Evolutionary conservation across 2,113 vertebrate species (phyloP), one percentile per base, ranked within the genome.

Genomic region (Oreochromis spilurus): DNA sequence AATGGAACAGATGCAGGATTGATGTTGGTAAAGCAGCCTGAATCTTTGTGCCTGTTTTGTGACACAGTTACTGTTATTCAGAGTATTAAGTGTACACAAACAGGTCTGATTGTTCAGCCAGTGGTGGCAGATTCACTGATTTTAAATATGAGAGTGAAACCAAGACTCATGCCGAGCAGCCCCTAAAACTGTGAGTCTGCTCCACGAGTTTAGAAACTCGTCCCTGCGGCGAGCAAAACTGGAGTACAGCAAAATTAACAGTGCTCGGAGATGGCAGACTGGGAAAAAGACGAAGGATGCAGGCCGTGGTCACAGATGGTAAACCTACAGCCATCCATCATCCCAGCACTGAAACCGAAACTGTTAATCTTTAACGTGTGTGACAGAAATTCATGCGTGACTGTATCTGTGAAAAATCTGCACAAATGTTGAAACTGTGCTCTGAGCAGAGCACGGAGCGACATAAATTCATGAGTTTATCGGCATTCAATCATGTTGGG

Each of bases 171-270:
- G 19, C 36, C 1, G 11, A 19, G 62, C 34, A n/a, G 11, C 62
- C 3, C 11, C 65, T 40, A 24, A 70, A 43, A 26, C 13, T 1
- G 14, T 2, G 14, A 48, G 21, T 0, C 36, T 0, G 38, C 38
- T 16, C 5, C 36, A 4, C 2, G 1, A 26, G 21, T 26, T 45
- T 26, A 72, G 38, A 72, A 45, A 72, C 5, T 72, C 1, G 21
- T 54, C 21, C 21, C 19, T 5, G 9, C n/a, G 3, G n/a, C 3
- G 24, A 50, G 40, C 40, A 29, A 4, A 72, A 4, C 67, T 48
- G 24, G 21, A 48, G 6, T 29, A 6, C 8, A 29, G 9, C 43
- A 12, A 75, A 29, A 5, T 48, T 6, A 50, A 75, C 26, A 19
- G 24, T 2, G 26, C 13, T 75, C 9, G 6, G 43, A 67, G 62